Conservation (phyloP, 2,888 invertebrate genomes). For the Cerceris ruficornis region DNA sequence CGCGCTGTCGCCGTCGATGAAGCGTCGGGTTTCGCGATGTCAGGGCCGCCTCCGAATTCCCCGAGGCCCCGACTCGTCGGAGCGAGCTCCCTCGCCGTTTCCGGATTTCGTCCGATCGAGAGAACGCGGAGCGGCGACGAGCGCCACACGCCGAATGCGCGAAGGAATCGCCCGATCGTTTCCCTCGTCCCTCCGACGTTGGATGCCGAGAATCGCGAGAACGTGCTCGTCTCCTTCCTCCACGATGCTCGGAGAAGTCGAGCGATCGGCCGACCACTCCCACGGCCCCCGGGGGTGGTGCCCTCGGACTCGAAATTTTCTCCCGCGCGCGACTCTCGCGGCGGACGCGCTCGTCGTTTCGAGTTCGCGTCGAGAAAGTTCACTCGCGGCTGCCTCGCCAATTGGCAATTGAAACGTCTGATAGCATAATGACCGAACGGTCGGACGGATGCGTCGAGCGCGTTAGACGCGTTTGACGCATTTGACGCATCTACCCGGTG, state of each 20-base stretch:
- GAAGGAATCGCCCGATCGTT: not conserved
- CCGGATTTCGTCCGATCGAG: conserved; percentile 56
- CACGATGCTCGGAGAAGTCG: no score
- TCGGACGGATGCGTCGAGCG: conserved; percentile 61
- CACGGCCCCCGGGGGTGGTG: no score
- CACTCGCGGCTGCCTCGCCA: conserved; percentile 55
- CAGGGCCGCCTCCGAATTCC: not conserved
- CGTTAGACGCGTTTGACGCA: conserved; percentile 60
- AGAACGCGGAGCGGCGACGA: not conserved
- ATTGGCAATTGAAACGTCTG: conserved; percentile 76
- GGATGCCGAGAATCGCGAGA: no score
- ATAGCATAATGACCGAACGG: conserved; percentile 72
- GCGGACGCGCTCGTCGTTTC: conserved; percentile 3
- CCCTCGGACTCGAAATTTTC: no score
- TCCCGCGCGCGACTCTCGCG: not conserved
- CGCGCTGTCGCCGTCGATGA: conserved; percentile 4
- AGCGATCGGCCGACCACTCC: no score
- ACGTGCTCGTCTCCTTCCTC: no score
- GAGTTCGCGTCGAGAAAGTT: conserved; percentile 59
- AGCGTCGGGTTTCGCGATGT: not conserved
- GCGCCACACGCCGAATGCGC: not conserved
- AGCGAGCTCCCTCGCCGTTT: not conserved
- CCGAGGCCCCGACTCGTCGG: not conserved
- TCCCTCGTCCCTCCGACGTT: conserved; percentile 1
- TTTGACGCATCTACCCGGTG: conserved; percentile 58